Evolutionary conservation across 1,140 invertebrate species (phyloP).

Genomic region (Danaus plexippus): DNA sequence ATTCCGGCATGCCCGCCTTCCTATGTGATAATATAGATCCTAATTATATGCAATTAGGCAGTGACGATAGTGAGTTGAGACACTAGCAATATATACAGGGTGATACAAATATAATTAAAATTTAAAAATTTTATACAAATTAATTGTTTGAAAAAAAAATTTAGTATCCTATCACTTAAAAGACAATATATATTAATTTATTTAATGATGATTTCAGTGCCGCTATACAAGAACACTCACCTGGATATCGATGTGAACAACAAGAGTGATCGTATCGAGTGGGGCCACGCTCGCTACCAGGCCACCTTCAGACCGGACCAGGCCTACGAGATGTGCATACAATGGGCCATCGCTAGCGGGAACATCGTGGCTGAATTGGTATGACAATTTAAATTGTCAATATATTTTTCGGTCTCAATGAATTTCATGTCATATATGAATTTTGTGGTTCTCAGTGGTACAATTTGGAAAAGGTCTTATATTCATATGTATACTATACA

Average conservation of each 20-base stretch:
- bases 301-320: constrained; percentile 78
- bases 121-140: too few species aligned
- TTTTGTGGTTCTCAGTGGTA: too few species aligned
- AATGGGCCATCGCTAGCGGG: constrained; percentile 97
- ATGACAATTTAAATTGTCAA: constrained; percentile 26
- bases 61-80: constrained; percentile 67
- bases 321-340: constrained; percentile 93
- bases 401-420: too few species aligned
- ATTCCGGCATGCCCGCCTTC: constrained; percentile 76
- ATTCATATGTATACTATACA: too few species aligned
- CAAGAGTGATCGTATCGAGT: constrained; percentile 94
- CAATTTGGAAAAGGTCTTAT: too few species aligned
- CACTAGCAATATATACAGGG: constrained; percentile 40
- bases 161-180: too few species aligned
- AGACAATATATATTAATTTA: not conserved
- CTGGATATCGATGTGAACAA: constrained; percentile 89
- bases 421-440: too few species aligned
- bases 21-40: constrained; percentile 75
- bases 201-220: constrained; percentile 54
- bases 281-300: constrained; percentile 94
- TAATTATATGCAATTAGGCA: constrained; percentile 70
- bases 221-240: constrained; percentile 84
- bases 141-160: too few species aligned
- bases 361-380: constrained; percentile 93
- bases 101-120: too few species aligned